phyloP scores from a whole-genome alignment of 2,888 invertebrate genomes.

The Volucella bombylans region DNA sequence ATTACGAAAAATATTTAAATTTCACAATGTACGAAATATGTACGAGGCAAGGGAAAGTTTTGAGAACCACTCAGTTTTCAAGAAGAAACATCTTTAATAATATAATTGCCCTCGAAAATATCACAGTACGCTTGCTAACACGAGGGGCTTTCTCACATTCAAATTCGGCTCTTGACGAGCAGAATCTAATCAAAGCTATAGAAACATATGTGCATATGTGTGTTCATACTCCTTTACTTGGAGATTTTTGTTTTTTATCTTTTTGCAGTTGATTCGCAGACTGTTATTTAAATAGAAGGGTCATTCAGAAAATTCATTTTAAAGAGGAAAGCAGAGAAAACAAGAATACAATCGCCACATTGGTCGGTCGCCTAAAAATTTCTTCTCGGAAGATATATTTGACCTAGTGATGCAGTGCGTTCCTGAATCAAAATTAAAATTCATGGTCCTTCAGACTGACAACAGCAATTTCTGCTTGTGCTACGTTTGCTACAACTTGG shows the following conservation, averaged over 20 bases:
- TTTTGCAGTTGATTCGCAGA: constrained; percentile 35
- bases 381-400: constrained; percentile 52
- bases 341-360: constrained; percentile 35
- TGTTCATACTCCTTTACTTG: constrained; percentile 14
- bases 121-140: constrained; percentile 14
- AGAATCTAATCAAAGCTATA: constrained; percentile 30
- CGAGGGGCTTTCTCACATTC: constrained; percentile 4
- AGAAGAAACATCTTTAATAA: constrained; percentile 21
- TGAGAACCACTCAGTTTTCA: too few relatives aligned
- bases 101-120: constrained; percentile 48
- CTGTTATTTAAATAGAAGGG: constrained; percentile 61
- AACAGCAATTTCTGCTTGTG: constrained; percentile 39
- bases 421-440: constrained; percentile 61
- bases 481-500: constrained; percentile 11
- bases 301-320: constrained; percentile 57
- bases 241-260: constrained; percentile 5
- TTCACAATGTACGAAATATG: too few relatives aligned
- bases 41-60: too few relatives aligned
- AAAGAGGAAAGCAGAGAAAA: constrained; percentile 23
- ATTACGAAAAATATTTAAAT: too few relatives aligned
- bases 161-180: constrained; percentile 20
- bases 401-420: constrained; percentile 66
- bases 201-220: not conserved
- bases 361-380: constrained; percentile 2
- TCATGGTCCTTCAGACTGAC: constrained; percentile 67